A percentile compares a stretch with the other conserved stretches of the same genome.
phyloP scores from a whole-genome alignment of 2,797 vertebrate species.

The Okamejei kenojei region DNA sequence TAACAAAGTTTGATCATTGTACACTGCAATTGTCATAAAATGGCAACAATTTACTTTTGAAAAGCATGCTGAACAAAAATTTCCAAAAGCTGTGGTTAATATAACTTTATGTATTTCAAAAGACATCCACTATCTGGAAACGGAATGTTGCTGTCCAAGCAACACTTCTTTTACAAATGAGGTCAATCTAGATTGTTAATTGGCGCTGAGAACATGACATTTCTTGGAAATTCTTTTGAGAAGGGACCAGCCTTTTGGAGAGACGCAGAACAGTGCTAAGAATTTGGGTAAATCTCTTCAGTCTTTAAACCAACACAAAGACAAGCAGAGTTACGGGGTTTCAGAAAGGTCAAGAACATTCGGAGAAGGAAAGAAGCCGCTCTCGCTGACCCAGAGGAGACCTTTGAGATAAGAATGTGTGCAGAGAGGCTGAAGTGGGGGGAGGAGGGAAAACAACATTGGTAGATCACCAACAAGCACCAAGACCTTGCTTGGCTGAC shows the following conservation, averaged over 20 bases:
- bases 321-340: conserved; percentile 14
- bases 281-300: conserved; percentile 14
- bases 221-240: neutral
- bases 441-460: neutral
- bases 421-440: neutral
- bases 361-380: conserved; percentile 22
- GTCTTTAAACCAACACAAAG: conserved; percentile 17
- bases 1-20: neutral
- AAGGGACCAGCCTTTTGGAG: neutral
- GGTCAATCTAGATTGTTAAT: conserved; percentile 12
- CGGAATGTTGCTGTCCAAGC: conserved; percentile 11
- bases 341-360: conserved; percentile 36
- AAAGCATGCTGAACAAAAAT: neutral
- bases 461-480: neutral
- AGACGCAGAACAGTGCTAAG: neutral
- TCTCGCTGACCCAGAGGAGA: conserved; percentile 35
- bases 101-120: neutral
- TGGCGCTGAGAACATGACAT: neutral
- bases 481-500: too few species aligned
- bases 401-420: conserved; percentile 37
- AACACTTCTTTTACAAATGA: neutral
- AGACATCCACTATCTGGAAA: neutral
- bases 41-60: conserved; percentile 14
- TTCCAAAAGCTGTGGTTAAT: neutral
- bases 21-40: neutral